Conservation (phyloP, 2,113 vertebrate species). For the Tichodroma muraria region DNA sequence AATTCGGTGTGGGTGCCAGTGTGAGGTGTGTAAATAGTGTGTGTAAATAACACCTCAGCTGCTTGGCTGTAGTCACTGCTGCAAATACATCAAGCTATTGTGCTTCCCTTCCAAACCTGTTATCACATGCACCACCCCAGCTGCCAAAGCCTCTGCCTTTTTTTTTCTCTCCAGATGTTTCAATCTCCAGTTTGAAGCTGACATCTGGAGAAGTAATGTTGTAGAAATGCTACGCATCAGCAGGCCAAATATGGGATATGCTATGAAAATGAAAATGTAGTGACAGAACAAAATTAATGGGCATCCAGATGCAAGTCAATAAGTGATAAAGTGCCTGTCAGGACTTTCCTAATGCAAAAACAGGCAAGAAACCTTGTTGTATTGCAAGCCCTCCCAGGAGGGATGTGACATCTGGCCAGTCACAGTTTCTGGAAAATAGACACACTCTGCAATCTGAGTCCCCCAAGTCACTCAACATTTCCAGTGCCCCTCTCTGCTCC, state of each 20-base stretch:
- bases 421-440: background rate
- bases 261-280: background rate
- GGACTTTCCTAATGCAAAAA: background rate
- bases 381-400: background rate
- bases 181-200: constrained; percentile 4
- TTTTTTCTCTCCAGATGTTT: background rate
- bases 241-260: background rate
- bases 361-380: background rate
- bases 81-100: background rate
- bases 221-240: background rate
- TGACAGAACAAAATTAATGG: background rate
- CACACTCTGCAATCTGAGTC: background rate
- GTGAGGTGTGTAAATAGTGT: background rate
- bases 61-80: background rate
- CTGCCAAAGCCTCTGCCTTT: background rate
- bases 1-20: background rate
- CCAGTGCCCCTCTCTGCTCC: background rate
- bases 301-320: background rate
- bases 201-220: constrained; percentile 42
- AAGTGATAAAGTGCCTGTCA: background rate
- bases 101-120: background rate
- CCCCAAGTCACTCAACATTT: background rate
- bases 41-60: background rate
- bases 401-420: background rate
- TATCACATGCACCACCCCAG: background rate